Percentiles rank a stretch among this genome's conserved stretches.
These are phyloP conservation scores for Hylaeus volcanicus DNA, from an alignment of 1,140 invertebrate species.

Conservation along the genomic window DNA sequence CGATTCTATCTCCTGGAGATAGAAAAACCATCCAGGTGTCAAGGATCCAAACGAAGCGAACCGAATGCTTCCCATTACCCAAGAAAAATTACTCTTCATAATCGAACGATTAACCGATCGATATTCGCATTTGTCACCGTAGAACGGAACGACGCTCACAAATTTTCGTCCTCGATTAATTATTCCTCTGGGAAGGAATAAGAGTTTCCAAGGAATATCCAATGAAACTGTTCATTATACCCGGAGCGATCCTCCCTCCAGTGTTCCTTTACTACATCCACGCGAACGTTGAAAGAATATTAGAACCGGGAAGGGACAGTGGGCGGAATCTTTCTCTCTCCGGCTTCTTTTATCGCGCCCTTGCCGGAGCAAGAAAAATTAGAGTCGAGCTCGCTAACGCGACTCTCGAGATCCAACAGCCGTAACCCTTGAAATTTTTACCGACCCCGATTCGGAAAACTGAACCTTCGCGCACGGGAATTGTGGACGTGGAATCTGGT, in stretches of 20 bases:
- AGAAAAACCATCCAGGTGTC: too few relatives aligned
- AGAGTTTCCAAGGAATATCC: background rate
- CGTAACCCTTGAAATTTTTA: slow-evolving; percentile 31
- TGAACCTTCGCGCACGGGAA: background rate
- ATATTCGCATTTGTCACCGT: background rate
- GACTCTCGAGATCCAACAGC: background rate
- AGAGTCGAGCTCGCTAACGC: background rate
- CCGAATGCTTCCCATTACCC: too few relatives aligned
- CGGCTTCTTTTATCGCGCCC: background rate
- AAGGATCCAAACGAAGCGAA: too few relatives aligned
- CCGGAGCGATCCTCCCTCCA: background rate
- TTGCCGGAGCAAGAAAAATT: slow-evolving; percentile 4
- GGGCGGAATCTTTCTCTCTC: background rate
- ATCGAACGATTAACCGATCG: background rate
- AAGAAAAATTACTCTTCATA: too few relatives aligned
- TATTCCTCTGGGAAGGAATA: background rate
- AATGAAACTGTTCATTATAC: background rate
- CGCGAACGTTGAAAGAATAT: slow-evolving; percentile 20
- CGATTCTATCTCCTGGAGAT: too few relatives aligned
- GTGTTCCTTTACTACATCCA: background rate
- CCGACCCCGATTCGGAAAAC: background rate
- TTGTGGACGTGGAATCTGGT: background rate
- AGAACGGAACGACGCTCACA: background rate
- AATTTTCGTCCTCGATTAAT: slow-evolving; percentile 29
- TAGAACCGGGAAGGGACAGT: background rate